Evolutionary conservation across 2,797 vertebrate species (phyloP), one percentile per base, ranked within the genome.

Genomic region (Sebastes steindachneri): DNA sequence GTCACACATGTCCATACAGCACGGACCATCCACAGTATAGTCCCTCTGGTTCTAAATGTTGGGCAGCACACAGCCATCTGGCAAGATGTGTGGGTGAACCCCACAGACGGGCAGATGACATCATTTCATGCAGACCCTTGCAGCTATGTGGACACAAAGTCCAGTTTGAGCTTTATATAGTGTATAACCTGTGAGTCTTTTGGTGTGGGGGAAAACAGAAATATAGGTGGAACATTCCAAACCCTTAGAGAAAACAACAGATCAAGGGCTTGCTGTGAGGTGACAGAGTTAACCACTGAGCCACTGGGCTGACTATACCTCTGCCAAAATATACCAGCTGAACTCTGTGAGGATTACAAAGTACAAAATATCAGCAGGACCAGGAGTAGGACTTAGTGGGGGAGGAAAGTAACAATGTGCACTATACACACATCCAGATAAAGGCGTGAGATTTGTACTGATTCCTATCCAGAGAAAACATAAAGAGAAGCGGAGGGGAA

Each of bases 391-490:
- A 64, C 64, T 58, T 26, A 28, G 31, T 33, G 37, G 60, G 28
- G 41, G n/a, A 64, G 48, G 21, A 48, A 55, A 76, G 25, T 67
- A 29, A 59, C 53, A 77, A 53, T 1, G 5, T 73, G 65, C 31
- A 73, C 37, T 45, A 4, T 55, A 51, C 80, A 69, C 23, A 70
- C 26, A 68, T 53, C 5, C 51, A 63, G 28, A 74, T 58, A 60
- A 58, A 35, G 26, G 55, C 67, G 29, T 8, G 60, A 63, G 37
- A 68, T 78, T 68, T 68, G 59, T 26, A 3, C 41, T 53, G 72
- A 66, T 66, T 75, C 15, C 11, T 68, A 65, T 69, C 37, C 58
- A 68, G 58, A 79, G 70, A 72, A 68, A 73, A 82, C 59, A 75
- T 21, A 29, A 58, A 73, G 73, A 69, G 28, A 64, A 55, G 58